Evolutionary conservation across 2,888 invertebrate species (phyloP).

Genomic region (Camptogramma bilineatum): DNA sequence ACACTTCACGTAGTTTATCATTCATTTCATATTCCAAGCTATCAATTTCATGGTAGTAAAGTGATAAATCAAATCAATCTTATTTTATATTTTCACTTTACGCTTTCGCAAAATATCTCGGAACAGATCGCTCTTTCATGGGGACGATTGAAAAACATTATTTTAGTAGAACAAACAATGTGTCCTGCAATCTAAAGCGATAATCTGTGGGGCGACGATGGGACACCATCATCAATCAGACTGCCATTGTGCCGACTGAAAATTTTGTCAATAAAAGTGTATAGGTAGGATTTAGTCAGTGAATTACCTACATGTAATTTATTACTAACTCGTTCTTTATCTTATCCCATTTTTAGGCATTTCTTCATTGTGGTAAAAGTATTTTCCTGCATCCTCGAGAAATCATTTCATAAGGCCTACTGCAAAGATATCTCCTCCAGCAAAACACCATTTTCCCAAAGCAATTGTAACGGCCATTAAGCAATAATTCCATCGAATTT

Average conservation of each 20-base stretch:
- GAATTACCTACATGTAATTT: not conserved
- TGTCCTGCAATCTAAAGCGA: conserved; percentile 65
- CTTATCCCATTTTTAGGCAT: too few species aligned
- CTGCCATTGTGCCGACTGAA: conserved; percentile 42
- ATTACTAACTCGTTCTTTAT: not conserved
- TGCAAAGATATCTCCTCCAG: conserved; percentile 51
- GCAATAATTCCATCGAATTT: conserved; percentile 83
- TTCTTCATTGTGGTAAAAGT: too few species aligned
- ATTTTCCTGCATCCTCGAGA: not conserved
- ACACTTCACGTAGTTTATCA: conserved; percentile 1
- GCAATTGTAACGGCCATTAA: conserved; percentile 79
- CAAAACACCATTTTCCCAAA: conserved; percentile 66
- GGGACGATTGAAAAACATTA: conserved; percentile 58
- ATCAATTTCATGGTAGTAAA: conserved; percentile 8
- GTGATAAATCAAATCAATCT: conserved; percentile 12
- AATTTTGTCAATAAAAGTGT: conserved; percentile 49
- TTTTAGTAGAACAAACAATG: conserved; percentile 63
- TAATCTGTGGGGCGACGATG: conserved; percentile 58
- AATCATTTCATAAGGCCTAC: conserved; percentile 19
- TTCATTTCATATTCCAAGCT: conserved; percentile 8
- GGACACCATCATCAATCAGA: conserved; percentile 68
- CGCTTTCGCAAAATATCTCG: conserved; percentile 25
- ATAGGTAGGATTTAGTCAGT: not conserved
- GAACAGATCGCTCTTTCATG: conserved; percentile 44
- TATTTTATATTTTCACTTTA: conserved; percentile 20